Conservation (phyloP, 1,140 invertebrate species). For the Zaprionus ornatus region DNA sequence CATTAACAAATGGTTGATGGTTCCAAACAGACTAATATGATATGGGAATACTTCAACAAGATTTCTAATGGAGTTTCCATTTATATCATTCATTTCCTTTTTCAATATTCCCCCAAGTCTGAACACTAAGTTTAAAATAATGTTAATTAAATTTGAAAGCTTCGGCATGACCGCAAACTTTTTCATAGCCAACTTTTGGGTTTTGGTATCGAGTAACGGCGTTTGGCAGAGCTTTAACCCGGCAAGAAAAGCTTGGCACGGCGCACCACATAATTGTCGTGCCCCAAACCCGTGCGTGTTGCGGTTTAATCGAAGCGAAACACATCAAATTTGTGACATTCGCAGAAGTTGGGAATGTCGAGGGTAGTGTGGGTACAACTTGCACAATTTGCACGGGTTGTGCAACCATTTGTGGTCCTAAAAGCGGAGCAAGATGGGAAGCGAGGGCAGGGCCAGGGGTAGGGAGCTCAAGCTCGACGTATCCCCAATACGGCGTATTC, state of each 20-base stretch:
- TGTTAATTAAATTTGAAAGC: slow-evolving; percentile 18
- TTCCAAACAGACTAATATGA: no score
- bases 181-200: slow-evolving; percentile 11
- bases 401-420: slow-evolving; percentile 27
- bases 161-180: slow-evolving; percentile 1
- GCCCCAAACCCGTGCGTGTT: background rate
- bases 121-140: background rate
- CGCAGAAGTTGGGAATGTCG: slow-evolving; percentile 14
- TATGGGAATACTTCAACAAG: no score
- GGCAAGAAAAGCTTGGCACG: slow-evolving; percentile 19
- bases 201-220: slow-evolving; percentile 42
- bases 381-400: slow-evolving; percentile 30
- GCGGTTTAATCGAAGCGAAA: slow-evolving; percentile 1
- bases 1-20: no score
- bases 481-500: slow-evolving; percentile 41
- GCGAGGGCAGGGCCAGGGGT: background rate
- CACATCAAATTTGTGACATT: slow-evolving; percentile 7
- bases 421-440: background rate
- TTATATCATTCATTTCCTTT: background rate
- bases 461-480: background rate
- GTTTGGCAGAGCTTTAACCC: slow-evolving; percentile 3
- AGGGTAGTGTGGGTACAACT: background rate
- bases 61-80: no score
- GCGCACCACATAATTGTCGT: background rate
- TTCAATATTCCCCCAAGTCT: background rate